Evolutionary conservation across 2,888 invertebrate species (phyloP), one percentile per base, ranked within the genome.

Genomic region (Phlogophora meticulosa): DNA sequence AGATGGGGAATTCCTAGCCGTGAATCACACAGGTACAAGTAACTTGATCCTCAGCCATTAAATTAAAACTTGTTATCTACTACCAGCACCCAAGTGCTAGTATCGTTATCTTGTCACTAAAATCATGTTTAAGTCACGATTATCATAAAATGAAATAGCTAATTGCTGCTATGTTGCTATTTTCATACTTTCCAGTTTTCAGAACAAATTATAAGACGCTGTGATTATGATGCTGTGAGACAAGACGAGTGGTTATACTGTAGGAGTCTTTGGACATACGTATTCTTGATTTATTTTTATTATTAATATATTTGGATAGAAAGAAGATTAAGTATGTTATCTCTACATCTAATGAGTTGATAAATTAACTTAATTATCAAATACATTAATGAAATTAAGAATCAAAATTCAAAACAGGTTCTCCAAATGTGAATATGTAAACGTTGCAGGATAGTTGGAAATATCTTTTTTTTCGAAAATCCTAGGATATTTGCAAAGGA

Each of bases 71-170:
- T 24, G 53, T 75, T 68, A 49, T n/a, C n/a, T 9, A 5, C 20
- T 5, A 20, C 42, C 2, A 34, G 45, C 11, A 7, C 22, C 36
- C 15, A 53, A 24, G 17, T 36, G 53, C 48, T 34, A 20, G 17
- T n/a, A 53, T 38, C 53, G 28, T 49, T 70, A 49, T 43, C 53
- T 36, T 15, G 38, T 69, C 70, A 53, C 70, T 53, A 69, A 48
- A 45, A 58, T 59, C 70, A 43, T 53, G 32, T 59, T 70, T 53
- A 53, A 34, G 11, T 28, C 53, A 69, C 48, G 53, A 69, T 72
- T 59, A 70, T 53, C 76, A 76, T 72, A 48, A 76, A 69, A 40
- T 70, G 4, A 76, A 76, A 58, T 43, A 49, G 10, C 7, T 52
- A 53, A 48, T 55, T 51, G 22, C 42, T 28, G 3, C 15, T 32